These are phyloP conservation scores for Periplaneta americana DNA, from an alignment of 1,140 invertebrate genomes.

Conservation along the genomic window DNA sequence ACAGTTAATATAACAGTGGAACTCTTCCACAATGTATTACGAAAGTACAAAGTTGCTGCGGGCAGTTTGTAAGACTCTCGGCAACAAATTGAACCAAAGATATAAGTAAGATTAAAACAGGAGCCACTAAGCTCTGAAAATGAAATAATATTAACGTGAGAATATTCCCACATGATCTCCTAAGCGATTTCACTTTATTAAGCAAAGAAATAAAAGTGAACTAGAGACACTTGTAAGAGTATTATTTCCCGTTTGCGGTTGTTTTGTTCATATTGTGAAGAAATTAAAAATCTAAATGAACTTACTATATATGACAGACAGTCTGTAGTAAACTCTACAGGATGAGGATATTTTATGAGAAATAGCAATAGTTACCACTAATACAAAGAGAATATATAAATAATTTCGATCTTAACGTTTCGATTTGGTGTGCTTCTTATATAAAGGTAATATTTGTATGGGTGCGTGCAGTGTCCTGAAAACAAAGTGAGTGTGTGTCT, in stretches of 20 bases:
- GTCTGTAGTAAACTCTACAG: background rate
- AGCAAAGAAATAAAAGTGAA: background rate
- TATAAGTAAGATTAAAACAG: background rate
- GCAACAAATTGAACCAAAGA: background rate
- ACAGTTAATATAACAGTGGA: background rate
- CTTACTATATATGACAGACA: background rate
- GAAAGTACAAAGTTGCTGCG: background rate
- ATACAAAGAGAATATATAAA: background rate
- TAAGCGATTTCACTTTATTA: background rate
- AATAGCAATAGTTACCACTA: background rate
- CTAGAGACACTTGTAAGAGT: too few species aligned
- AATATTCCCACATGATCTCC: background rate
- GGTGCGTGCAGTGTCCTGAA: background rate
- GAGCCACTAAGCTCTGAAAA: background rate
- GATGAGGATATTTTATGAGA: background rate
- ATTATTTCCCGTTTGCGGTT: background rate
- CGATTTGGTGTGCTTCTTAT: background rate
- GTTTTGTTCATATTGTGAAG: background rate
- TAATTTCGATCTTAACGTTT: background rate
- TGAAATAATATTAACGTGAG: background rate
- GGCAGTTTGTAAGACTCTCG: background rate
- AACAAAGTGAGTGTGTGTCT: background rate
- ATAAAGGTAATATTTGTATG: background rate
- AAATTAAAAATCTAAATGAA: background rate
- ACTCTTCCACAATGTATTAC: background rate